Base-by-base conservation (phyloP, 2,888 invertebrate genomes). In the Eristalis arbustorum region DNA sequence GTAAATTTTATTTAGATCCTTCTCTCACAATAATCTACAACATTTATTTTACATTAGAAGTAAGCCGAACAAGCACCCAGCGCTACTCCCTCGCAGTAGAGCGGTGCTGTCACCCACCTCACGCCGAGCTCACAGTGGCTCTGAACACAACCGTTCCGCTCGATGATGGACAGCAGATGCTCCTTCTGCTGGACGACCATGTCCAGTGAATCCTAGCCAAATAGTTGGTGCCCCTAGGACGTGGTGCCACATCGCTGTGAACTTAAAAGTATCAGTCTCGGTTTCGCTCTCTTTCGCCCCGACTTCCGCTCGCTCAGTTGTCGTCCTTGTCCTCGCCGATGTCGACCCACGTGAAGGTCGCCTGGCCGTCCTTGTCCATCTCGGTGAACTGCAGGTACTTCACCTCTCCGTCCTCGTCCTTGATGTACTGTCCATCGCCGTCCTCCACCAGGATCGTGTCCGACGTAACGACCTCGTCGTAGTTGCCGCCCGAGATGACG, bases 371-470 rank as follows among this genome's bases (percentile, higher is more conserved):
- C 42, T 88, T 88, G 62, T 90, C 90, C 69, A 90, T 85, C 31
- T 90, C 89, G 18, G 89, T 89, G 67, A 90, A 90, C 69, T 89
- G 89, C 62, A 90, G 73, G 73, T 90, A 90, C 79, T 89, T 90
- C 0, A 89, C 89, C 40, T 89, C 89, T 3, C 88, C 89, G 31
- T 89, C 81, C 31, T 88, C 89, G n/a, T 84, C 84, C 34, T 90
- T 89, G 8, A 90, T 89, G 18, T 89, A 88, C 42, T 89, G 88
- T 0, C 88, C 88, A 49, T 87, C 83, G 23, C 87, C 87, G 34
- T 79, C 83, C 64, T 87, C 87, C 2, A 87, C 87, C 8, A 87
- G 72, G 42, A 87, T 87, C 18, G 87, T 75, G 23, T 87, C 87
- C 5, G 87, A 79, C 1, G 87, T 40, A 11, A 72, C 79, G 8